Evolutionary conservation across 2,797 vertebrate species (phyloP).

Genomic region (Sphenodon punctatus): DNA sequence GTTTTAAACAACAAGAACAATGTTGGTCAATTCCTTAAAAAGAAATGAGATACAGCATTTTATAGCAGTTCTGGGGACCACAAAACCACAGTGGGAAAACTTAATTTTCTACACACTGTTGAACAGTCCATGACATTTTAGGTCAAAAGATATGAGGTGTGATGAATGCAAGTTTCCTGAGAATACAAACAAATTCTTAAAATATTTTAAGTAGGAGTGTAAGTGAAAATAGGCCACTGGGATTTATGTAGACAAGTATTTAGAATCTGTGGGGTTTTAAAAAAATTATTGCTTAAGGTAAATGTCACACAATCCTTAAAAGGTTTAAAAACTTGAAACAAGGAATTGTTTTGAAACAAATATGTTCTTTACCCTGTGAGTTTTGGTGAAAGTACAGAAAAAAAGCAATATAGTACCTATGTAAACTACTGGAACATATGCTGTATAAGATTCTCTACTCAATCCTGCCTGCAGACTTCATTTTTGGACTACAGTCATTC

Average conservation of each 20-base stretch:
- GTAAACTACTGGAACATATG: not conserved
- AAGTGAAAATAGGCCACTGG: conserved; percentile 73
- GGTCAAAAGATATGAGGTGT: conserved; percentile 74
- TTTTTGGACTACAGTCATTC: not conserved
- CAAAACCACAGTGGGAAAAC: conserved; percentile 59
- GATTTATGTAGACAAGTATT: conserved; percentile 59
- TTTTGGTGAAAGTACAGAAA: conserved; percentile 24
- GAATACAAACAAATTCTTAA: conserved; percentile 81
- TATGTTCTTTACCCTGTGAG: conserved; percentile 26
- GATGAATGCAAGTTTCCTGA: conserved; percentile 76
- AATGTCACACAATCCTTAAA: conserved; percentile 39
- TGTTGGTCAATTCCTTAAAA: conserved; percentile 67
- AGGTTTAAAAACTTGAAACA: conserved; percentile 48
- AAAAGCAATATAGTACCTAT: not conserved
- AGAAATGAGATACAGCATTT: conserved; percentile 54
- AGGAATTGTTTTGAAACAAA: conserved; percentile 47
- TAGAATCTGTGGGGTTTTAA: conserved; percentile 65
- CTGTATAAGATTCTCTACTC: not conserved
- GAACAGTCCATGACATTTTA: conserved; percentile 62
- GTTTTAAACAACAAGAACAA: conserved; percentile 53
- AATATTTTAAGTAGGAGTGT: conserved; percentile 76
- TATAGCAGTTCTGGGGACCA: conserved; percentile 55
- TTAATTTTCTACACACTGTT: conserved; percentile 52
- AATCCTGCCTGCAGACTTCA: not conserved
- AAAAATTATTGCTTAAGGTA: conserved; percentile 38